Percentiles rank a stretch among this genome's conserved stretches.
Conservation (phyloP, 2,113 vertebrate genomes). For the Bos javanicus region DNA sequence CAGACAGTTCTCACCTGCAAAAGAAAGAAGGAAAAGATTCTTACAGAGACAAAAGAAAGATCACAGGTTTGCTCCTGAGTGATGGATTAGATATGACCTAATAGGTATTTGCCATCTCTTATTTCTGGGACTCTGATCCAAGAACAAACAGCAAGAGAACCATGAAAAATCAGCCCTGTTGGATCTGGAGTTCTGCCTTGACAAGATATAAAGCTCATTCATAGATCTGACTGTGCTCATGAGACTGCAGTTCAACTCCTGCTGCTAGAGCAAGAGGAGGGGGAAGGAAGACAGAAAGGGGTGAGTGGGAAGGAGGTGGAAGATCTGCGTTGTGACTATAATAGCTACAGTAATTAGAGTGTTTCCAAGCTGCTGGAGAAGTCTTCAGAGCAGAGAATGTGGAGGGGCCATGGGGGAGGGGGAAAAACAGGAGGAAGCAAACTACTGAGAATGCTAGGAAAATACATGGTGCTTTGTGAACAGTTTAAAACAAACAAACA, state of each 20-base stretch:
- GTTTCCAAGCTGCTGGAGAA: slow-evolving; percentile 62
- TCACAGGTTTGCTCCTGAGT: slow-evolving; percentile 28
- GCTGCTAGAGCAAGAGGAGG: slow-evolving; percentile 47
- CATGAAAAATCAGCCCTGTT: slow-evolving; percentile 64
- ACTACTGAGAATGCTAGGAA: slow-evolving; percentile 15
- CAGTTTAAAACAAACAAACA: slow-evolving; percentile 40
- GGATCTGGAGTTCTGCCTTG: slow-evolving; percentile 65
- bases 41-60: slow-evolving; percentile 51
- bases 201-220: slow-evolving; percentile 70
- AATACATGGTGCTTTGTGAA: slow-evolving; percentile 17
- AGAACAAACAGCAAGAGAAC: slow-evolving; percentile 47
- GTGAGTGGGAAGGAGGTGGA: slow-evolving; percentile 48
- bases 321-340: slow-evolving; percentile 52
- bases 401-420: neutral
- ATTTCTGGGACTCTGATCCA: slow-evolving; percentile 32
- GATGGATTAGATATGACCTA: neutral
- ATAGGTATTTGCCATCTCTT: neutral
- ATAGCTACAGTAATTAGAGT: slow-evolving; percentile 39
- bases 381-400: slow-evolving; percentile 57
- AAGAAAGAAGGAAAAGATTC: slow-evolving; percentile 34
- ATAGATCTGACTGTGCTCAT: slow-evolving; percentile 67
- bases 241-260: slow-evolving; percentile 68
- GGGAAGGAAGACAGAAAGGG: slow-evolving; percentile 36
- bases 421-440: neutral
- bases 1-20: slow-evolving; percentile 47